Conservation (phyloP, 2,888 invertebrate genomes). For the Trichogramma dendrolimi region DNA sequence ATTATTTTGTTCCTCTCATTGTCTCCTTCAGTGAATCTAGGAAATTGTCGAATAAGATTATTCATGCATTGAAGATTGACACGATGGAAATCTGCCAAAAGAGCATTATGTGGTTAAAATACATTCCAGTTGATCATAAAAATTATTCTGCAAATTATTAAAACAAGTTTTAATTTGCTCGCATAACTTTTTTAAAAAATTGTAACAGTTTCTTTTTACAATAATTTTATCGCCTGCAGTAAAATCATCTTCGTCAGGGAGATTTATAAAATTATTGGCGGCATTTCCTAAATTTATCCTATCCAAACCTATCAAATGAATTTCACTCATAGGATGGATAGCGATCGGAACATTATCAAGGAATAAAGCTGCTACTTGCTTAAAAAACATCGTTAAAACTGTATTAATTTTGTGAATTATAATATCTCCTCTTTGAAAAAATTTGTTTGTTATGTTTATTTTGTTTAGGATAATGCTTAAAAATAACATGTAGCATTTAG, state of each 20-base stretch:
- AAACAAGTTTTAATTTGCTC: not conserved
- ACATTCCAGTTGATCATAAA: constrained; percentile 1
- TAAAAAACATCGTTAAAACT: not conserved
- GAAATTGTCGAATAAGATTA: not conserved
- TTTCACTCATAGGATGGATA: not conserved
- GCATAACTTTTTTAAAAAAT: constrained; percentile 4
- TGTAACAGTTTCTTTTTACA: not conserved
- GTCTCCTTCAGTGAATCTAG: not conserved
- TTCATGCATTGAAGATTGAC: not conserved
- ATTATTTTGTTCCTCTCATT: not conserved
- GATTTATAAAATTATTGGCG: not conserved
- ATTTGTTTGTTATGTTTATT: constrained; percentile 3
- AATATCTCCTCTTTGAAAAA: constrained; percentile 2
- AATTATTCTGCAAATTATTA: constrained; percentile 4
- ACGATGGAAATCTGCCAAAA: not conserved
- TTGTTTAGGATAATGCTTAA: not conserved
- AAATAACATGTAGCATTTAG: constrained; percentile 6
- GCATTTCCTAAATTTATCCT: not conserved
- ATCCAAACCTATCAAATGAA: not conserved
- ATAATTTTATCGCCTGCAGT: not conserved
- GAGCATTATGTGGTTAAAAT: not conserved
- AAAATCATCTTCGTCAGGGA: not conserved
- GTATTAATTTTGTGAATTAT: constrained; percentile 8
- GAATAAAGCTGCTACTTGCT: not conserved
- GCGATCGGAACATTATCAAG: not conserved